A percentile compares a stretch with the other conserved stretches of the same genome.
Conservation (phyloP, 92 coral and sea anemone genomes). For the Epizoanthus ramosus region DNA sequence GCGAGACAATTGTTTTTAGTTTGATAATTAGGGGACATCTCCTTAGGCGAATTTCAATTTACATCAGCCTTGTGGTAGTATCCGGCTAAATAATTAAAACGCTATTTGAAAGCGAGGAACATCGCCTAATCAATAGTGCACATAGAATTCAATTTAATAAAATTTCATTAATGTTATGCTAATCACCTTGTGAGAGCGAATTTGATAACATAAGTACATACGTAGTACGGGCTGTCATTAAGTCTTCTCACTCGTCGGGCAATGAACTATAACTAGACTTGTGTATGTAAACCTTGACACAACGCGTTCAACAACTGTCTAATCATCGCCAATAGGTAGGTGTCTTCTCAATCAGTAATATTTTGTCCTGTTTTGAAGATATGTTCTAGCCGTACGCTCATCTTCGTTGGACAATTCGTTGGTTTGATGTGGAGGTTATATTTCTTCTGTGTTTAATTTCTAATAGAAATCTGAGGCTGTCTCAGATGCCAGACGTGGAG, state of each 20-base stretch:
- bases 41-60: constrained; percentile 88
- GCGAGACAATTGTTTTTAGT: constrained; percentile 69
- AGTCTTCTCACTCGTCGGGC: constrained; percentile 13
- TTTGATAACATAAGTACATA: constrained; percentile 60
- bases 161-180: constrained; percentile 94
- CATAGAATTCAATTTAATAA: constrained; percentile 89
- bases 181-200: constrained; percentile 72
- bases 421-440: too few species aligned
- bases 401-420: too few species aligned
- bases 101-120: constrained; percentile 90
- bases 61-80: constrained; percentile 79
- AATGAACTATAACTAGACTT: constrained; percentile 36
- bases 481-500: too few species aligned
- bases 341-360: not conserved
- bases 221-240: constrained; percentile 11
- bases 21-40: constrained; percentile 81
- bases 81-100: constrained; percentile 97
- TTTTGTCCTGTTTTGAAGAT: not conserved
- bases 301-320: not conserved
- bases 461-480: too few species aligned
- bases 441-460: too few species aligned
- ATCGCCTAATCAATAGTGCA: constrained; percentile 84
- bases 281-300: constrained; percentile 25
- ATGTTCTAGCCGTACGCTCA: not conserved
- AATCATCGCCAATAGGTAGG: constrained; percentile 20